Evolutionary conservation across 2,888 invertebrate genomes (phyloP).

Genomic region (Oscheius sp.): DNA sequence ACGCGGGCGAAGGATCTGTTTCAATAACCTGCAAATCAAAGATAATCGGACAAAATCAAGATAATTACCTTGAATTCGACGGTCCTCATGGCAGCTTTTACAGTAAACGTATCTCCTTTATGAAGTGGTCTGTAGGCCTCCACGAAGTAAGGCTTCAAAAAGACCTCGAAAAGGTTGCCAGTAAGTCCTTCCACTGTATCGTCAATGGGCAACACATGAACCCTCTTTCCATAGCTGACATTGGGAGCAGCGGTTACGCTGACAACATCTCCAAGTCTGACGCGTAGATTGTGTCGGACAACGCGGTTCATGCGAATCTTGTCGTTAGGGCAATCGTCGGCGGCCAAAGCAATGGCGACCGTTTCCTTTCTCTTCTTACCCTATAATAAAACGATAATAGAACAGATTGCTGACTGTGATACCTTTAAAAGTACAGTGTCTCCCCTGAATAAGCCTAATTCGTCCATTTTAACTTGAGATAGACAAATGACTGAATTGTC

Average conservation of each 20-base stretch:
- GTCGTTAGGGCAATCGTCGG: conserved; percentile 94
- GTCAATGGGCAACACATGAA: conserved; percentile 97
- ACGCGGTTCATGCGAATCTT: conserved; percentile 98
- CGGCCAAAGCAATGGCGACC: conserved; percentile 93
- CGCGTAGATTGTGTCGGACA: conserved; percentile 90
- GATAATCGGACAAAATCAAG: background rate
- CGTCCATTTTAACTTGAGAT: conserved; percentile 98
- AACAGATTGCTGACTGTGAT: background rate
- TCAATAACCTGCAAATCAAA: conserved; percentile 81
- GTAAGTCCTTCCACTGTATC: conserved; percentile 97
- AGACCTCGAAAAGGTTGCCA: conserved; percentile 95
- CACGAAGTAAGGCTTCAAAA: conserved; percentile 97
- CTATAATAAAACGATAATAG: conserved; percentile 48
- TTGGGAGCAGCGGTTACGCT: conserved; percentile 93
- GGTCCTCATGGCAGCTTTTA: conserved; percentile 96
- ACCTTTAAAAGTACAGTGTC: conserved; percentile 92
- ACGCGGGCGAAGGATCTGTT: conserved; percentile 96
- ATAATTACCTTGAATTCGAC: conserved; percentile 98
- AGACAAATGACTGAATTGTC: conserved; percentile 97
- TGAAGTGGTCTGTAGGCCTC: conserved; percentile 98
- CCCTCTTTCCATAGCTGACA: conserved; percentile 96
- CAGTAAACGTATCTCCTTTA: conserved; percentile 93
- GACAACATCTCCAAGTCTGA: conserved; percentile 93
- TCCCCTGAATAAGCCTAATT: conserved; percentile 94
- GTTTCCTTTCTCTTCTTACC: conserved; percentile 97